Conservation (phyloP, 2,113 vertebrate species). For the Tachuris rubrigastra region DNA sequence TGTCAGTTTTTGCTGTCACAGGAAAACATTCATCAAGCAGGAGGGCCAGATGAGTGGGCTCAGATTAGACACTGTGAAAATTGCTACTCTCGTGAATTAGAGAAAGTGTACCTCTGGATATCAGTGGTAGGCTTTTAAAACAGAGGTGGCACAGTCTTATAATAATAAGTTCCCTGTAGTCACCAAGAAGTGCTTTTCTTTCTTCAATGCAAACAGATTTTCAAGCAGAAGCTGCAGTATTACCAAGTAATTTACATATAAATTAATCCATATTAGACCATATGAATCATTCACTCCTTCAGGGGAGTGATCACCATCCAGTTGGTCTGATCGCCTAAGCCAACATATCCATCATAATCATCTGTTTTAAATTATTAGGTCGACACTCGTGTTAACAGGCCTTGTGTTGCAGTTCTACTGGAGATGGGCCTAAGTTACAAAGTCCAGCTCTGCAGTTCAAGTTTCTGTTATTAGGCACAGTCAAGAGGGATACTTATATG, state of each 20-base stretch:
- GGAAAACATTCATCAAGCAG: constrained; percentile 26
- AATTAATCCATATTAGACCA: constrained; percentile 66
- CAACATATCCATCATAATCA: constrained; percentile 48
- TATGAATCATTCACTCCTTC: constrained; percentile 55
- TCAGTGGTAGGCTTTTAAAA: not conserved
- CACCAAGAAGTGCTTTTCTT: not conserved
- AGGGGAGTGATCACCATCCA: constrained; percentile 47
- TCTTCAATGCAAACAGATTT: constrained; percentile 38
- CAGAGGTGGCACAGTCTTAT: not conserved
- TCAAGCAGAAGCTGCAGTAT: constrained; percentile 52
- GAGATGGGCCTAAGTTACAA: not conserved
- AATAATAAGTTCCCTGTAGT: not conserved
- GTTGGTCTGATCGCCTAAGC: constrained; percentile 52
- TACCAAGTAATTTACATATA: constrained; percentile 64
- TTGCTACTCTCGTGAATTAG: constrained; percentile 1
- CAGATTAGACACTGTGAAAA: not conserved
- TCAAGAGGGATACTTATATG: too few species aligned
- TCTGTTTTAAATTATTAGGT: constrained; percentile 58
- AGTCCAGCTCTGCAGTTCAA: not conserved
- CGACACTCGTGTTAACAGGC: not conserved
- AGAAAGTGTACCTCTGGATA: not conserved
- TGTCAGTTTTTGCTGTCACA: not conserved
- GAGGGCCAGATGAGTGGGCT: not conserved
- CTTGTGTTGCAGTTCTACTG: not conserved
- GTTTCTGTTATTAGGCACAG: not conserved